These are phyloP conservation scores for Oophaga sylvatica DNA, from an alignment of 2,797 vertebrate species.

Conservation along the genomic window DNA sequence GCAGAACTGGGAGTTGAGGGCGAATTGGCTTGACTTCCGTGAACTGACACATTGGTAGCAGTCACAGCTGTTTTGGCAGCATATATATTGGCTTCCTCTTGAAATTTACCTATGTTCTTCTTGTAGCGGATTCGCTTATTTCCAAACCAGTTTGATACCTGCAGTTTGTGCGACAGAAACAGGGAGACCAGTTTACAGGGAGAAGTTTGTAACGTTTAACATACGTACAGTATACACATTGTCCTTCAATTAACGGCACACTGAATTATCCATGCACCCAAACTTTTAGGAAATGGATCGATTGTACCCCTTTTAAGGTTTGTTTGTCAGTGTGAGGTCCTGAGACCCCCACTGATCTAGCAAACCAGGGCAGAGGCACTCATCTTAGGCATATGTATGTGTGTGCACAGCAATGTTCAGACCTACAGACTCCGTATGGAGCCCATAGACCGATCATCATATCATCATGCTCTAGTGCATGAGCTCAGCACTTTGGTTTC, in stretches of 20 bases:
- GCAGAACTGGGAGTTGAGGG: conserved; percentile 99
- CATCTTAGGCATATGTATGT: no score
- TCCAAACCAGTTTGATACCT: conserved; percentile 99
- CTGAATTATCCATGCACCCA: neutral
- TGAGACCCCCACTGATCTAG: no score
- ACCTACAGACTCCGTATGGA: no score
- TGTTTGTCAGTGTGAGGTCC: no score
- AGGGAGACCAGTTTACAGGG: conserved; percentile 30
- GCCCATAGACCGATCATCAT: no score
- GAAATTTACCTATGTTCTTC: conserved; percentile 99
- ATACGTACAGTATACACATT: neutral
- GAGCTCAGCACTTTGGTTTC: no score
- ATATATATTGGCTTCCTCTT: conserved; percentile 99
- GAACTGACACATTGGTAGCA: conserved; percentile 95
- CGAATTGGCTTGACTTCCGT: conserved; percentile 98
- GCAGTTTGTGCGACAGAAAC: conserved; percentile 66
- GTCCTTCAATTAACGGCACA: neutral
- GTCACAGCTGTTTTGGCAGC: conserved; percentile 98
- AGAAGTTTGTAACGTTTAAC: neutral
- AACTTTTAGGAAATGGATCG: neutral
- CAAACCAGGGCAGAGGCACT: no score
- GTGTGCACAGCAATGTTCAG: no score
- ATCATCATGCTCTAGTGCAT: no score
- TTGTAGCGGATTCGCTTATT: conserved; percentile 99
- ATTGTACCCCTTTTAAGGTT: no score